phyloP scores from a whole-genome alignment of 2,113 vertebrate species.

The Calyptomena viridis region DNA sequence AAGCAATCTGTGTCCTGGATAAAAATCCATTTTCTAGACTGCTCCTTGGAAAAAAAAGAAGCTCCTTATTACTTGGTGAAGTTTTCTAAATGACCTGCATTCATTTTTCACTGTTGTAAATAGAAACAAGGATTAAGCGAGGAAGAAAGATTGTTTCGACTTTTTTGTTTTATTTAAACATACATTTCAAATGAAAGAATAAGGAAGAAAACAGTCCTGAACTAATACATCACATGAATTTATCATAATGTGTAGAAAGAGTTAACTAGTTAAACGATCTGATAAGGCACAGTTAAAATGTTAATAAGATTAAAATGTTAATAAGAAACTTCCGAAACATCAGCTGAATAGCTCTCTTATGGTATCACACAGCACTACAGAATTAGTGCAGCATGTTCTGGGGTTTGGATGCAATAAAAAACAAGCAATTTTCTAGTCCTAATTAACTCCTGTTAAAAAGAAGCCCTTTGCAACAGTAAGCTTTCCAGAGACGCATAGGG shows the following conservation, averaged over 20 bases:
- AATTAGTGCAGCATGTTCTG: constrained; percentile 23
- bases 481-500: constrained; percentile 1
- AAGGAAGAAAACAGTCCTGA: background rate
- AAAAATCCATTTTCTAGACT: background rate
- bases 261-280: background rate
- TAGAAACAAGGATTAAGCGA: background rate
- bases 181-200: background rate
- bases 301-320: background rate
- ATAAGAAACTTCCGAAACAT: background rate
- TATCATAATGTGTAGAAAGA: background rate
- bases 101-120: background rate
- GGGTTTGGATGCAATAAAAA: constrained; percentile 37
- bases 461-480: constrained; percentile 4
- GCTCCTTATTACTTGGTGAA: background rate
- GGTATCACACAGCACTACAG: background rate
- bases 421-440: constrained; percentile 40
- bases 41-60: background rate
- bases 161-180: background rate
- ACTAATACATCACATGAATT: background rate
- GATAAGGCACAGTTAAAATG: constrained; percentile 6
- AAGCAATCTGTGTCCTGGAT: background rate
- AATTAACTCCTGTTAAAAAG: constrained; percentile 61
- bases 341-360: background rate
- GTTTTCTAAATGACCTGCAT: background rate
- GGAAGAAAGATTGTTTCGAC: background rate